A percentile compares a stretch with the other conserved stretches of the same genome.
Conservation (phyloP, 2,113 vertebrate species). For the Chroicocephalus ridibundus region DNA sequence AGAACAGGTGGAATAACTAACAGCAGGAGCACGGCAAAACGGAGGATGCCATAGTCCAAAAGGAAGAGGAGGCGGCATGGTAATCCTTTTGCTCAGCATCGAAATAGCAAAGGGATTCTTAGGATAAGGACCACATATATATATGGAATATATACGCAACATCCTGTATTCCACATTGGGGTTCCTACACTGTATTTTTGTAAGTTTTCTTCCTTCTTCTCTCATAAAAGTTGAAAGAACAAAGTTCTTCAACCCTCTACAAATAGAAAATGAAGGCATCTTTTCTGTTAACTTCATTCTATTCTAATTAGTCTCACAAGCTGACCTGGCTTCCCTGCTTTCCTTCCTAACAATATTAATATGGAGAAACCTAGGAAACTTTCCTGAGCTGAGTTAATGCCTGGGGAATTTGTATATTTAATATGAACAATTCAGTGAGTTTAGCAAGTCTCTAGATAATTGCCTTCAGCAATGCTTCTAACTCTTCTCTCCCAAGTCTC, state of each 20-base stretch:
- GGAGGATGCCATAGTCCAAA: neutral
- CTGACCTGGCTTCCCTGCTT: neutral
- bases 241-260: neutral
- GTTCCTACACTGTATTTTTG: accelerated
- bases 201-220: neutral
- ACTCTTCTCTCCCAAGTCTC: neutral
- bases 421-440: neutral
- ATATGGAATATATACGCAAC: neutral
- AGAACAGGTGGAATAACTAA: neutral
- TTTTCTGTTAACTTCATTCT: neutral
- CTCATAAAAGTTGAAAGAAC: neutral
- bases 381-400: neutral
- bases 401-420: neutral
- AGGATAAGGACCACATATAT: neutral
- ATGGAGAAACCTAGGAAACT: neutral
- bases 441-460: neutral
- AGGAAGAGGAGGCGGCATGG: neutral
- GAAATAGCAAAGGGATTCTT: neutral
- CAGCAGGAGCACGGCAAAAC: accelerated
- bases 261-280: neutral
- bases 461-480: neutral
- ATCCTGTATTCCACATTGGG: accelerated
- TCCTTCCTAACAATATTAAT: neutral
- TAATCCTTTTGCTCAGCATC: neutral
- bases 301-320: neutral